Evolutionary conservation across 2,797 vertebrate species (phyloP).

Genomic region (Gila robusta): DNA sequence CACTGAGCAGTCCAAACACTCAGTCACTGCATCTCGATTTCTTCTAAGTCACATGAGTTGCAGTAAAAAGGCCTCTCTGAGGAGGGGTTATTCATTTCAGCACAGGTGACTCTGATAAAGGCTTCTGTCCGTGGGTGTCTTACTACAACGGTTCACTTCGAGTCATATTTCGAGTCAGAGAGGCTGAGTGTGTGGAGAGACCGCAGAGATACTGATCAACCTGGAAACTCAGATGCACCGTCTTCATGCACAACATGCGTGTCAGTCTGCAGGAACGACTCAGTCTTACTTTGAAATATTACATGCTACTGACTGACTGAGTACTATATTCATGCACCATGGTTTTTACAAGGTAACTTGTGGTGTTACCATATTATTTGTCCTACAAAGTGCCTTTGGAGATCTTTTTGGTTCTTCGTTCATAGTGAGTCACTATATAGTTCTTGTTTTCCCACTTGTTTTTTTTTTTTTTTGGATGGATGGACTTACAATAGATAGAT

Average conservation of each 20-base stretch:
- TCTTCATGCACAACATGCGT: neutral
- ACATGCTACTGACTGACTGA: neutral
- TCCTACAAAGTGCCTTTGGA: neutral
- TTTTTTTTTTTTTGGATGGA: neutral
- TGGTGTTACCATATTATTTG: neutral
- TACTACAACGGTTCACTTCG: neutral
- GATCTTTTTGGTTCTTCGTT: neutral
- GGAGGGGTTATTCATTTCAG: constrained; percentile 61
- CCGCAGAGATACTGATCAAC: constrained; percentile 20
- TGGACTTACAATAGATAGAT: accelerated
- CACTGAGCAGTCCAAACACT: constrained; percentile 15
- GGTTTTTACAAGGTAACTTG: neutral
- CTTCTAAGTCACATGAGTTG: constrained; percentile 73
- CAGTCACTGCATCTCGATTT: constrained; percentile 59
- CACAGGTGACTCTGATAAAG: constrained; percentile 59
- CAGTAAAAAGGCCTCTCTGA: constrained; percentile 50
- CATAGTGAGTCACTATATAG: neutral
- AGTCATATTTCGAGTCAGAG: constrained; percentile 9
- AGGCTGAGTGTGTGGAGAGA: neutral
- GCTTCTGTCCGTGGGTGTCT: constrained; percentile 6
- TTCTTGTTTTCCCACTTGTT: neutral
- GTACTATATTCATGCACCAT: no score
- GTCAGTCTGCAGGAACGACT: neutral
- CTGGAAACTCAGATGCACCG: neutral
- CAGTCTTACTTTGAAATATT: neutral